Evolutionary conservation across 2,888 invertebrate species (phyloP).

Genomic region (Chalcis sispes): DNA sequence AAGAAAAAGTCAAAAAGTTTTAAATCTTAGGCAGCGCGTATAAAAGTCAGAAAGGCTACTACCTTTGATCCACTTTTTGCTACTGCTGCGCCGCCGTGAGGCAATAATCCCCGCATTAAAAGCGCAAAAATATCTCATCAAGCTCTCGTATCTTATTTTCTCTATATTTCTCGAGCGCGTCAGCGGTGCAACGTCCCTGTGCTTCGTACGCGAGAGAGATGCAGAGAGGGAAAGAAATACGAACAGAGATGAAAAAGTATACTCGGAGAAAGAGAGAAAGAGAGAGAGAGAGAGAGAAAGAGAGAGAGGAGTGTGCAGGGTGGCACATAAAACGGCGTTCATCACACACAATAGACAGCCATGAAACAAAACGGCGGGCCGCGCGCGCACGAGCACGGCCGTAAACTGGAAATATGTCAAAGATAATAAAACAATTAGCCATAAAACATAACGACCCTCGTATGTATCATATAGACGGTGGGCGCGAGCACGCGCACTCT

Average conservation of each 20-base stretch:
- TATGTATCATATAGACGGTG: constrained; percentile 62
- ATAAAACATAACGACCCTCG: constrained; percentile 76
- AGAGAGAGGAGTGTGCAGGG: constrained; percentile 59
- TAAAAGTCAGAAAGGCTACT: constrained; percentile 41
- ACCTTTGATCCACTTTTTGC: constrained; percentile 47
- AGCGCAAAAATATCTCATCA: constrained; percentile 48
- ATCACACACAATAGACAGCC: constrained; percentile 74
- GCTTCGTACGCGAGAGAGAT: not conserved
- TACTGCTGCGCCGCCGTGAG: not conserved
- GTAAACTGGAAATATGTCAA: constrained; percentile 76
- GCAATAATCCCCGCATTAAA: constrained; percentile 43
- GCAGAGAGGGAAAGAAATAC: too few species aligned
- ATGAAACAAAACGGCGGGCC: constrained; percentile 71
- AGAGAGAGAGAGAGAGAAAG: constrained; percentile 50
- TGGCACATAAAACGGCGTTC: constrained; percentile 73
- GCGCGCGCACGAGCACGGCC: constrained; percentile 70
- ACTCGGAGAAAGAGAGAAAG: constrained; percentile 53
- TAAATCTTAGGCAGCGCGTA: constrained; percentile 35
- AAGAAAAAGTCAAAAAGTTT: constrained; percentile 23
- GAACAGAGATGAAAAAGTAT: constrained; percentile 30
- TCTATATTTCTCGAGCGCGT: constrained; percentile 35
- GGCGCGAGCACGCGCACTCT: constrained; percentile 55
- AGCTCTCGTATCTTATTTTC: constrained; percentile 49
- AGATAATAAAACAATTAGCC: constrained; percentile 77
- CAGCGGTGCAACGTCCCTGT: not conserved